Evolutionary conservation across 2,113 vertebrate species (phyloP), one percentile per base, ranked within the genome.

Genomic region (Oryzias woworae): DNA sequence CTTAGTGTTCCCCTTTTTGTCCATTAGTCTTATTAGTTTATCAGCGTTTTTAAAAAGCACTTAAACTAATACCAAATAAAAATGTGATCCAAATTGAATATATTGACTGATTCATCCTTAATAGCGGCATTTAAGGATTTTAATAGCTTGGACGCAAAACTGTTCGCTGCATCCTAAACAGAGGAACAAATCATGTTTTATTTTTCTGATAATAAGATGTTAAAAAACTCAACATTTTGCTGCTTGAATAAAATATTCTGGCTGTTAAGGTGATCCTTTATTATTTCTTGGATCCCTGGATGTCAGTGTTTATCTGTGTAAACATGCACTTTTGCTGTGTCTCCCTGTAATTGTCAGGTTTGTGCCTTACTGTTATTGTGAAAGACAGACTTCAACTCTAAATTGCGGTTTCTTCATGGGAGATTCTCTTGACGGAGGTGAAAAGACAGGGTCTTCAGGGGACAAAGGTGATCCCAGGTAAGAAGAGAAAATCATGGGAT

Each of bases 381-480:
- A 71, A 14, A 62, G 82, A 74, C 67, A 64, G 69, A 77, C 69
- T 72, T 62, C 45, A 62, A 43, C 42, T 75, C 60, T 73, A 58
- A 73, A 82, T 80, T 75, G 75, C 62, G 52, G 49, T 65, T 67
- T 54, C 72, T 80, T 60, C 75, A 67, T 66, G 55, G 55, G 54
- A 61, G 63, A 73, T 78, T 36, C 14, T 26, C 26, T 73, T 66
- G 66, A 78, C 68, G 59, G 70, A 69, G 73, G 73, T 75, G 75
- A 81, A 71, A 71, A 73, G 53, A 58, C 75, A 77, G 66, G 77
- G 49, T 60, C 74, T 57, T 20, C 47, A 71, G 6, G 22, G 63
- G 69, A 78, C 42, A 53, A 57, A 75, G 70, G 69, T 71, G 71
- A 80, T 68, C 74, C 71, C 60, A 58, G 73, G 52, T 59, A 61